Evolutionary conservation across 1,140 invertebrate species (phyloP).

Genomic region (Artemia franciscana): DNA sequence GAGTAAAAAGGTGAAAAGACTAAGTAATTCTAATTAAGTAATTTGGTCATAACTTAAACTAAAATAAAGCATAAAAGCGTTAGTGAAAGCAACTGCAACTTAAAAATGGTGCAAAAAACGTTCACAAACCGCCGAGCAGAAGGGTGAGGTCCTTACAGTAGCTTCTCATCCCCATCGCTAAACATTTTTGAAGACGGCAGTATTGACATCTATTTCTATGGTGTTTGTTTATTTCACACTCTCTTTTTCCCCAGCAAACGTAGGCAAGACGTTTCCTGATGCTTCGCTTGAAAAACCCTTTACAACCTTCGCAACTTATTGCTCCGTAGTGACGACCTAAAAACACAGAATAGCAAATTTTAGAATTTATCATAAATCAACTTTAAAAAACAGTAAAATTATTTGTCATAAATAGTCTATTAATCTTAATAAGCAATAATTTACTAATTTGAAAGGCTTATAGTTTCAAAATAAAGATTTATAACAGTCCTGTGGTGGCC

Average conservation of each 20-base stretch:
- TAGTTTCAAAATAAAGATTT: too few species aligned
- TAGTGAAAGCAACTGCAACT: background rate
- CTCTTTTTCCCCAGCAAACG: conserved; percentile 76
- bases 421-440: too few species aligned
- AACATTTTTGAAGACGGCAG: conserved; percentile 86
- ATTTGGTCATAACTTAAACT: too few species aligned
- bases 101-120: background rate
- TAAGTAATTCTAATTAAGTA: too few species aligned
- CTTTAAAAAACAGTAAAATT: too few species aligned
- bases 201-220: conserved; percentile 93
- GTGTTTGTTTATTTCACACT: conserved; percentile 90
- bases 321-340: conserved; percentile 74
- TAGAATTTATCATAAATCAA: too few species aligned
- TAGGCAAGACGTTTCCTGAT: conserved; percentile 88
- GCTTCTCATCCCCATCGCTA: conserved; percentile 88
- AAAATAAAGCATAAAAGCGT: too few species aligned
- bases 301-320: conserved; percentile 77
- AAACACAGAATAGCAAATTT: too few species aligned
- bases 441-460: too few species aligned
- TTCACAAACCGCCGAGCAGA: background rate
- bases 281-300: conserved; percentile 74
- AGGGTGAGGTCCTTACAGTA: conserved; percentile 57
- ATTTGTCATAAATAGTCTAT: too few species aligned
- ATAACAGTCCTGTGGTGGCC: too few species aligned
- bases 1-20: too few species aligned